These are phyloP conservation scores for Poecilia latipinna DNA, from an alignment of 2,113 vertebrate species.

Conservation along the genomic window DNA sequence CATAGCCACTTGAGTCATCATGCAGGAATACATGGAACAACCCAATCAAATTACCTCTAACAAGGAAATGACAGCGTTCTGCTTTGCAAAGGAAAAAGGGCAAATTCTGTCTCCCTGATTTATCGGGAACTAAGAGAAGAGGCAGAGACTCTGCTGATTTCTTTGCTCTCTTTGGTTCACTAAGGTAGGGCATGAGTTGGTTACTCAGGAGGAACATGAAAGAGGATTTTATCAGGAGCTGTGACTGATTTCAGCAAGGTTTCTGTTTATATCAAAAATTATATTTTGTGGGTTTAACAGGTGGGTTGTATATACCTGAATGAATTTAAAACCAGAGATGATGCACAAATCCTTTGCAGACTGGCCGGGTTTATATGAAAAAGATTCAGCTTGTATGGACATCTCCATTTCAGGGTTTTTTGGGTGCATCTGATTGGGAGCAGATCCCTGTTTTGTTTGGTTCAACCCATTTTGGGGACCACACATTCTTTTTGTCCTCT, in stretches of 20 bases:
- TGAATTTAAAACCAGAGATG: background rate
- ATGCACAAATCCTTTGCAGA: background rate
- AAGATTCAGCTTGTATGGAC: background rate
- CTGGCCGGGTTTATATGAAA: background rate
- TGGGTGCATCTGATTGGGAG: background rate
- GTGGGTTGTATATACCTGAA: background rate
- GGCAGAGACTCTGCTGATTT: background rate
- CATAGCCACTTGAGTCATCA: constrained; percentile 40
- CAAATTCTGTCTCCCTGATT: constrained; percentile 14
- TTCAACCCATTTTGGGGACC: too few relatives aligned
- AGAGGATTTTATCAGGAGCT: background rate
- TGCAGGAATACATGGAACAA: constrained; percentile 36
- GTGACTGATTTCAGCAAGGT: too few relatives aligned
- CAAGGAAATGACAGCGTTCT: constrained; percentile 27
- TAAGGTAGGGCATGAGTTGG: background rate
- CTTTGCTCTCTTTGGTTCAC: constrained; percentile 8
- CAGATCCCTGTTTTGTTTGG: too few relatives aligned
- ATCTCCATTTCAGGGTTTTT: too few relatives aligned
- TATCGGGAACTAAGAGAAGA: background rate
- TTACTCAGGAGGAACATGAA: background rate
- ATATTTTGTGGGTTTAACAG: background rate
- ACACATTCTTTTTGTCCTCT: background rate
- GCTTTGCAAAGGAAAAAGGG: constrained; percentile 1
- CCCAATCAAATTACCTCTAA: constrained; percentile 48
- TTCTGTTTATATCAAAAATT: background rate